These are phyloP conservation scores for Cheilosia impressa DNA, from an alignment of 2,888 invertebrate genomes.

Conservation along the genomic window DNA sequence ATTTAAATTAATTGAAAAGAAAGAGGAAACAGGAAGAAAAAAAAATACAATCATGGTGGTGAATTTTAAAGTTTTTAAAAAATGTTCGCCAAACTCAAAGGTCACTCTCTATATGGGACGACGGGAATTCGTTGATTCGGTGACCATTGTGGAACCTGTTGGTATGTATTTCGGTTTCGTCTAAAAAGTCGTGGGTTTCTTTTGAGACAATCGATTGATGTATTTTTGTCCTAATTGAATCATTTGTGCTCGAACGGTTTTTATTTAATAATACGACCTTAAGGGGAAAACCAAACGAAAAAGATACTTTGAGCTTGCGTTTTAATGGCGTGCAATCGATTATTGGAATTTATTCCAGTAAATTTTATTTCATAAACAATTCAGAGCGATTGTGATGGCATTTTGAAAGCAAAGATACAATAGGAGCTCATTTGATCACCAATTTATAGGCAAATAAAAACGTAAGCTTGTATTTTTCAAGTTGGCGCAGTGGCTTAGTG, in stretches of 20 bases:
- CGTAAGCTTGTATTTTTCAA: no score
- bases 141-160: conserved; percentile 93
- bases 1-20: background rate
- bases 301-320: no score
- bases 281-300: background rate
- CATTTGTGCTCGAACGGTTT: conserved; percentile 33
- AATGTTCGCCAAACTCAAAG: conserved; percentile 94
- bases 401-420: no score
- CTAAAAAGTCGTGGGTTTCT: background rate
- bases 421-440: no score
- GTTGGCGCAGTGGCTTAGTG: no score
- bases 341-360: no score
- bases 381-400: no score
- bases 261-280: conserved; percentile 5
- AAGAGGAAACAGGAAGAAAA: conserved; percentile 16
- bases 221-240: conserved; percentile 25
- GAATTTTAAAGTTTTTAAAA: conserved; percentile 96
- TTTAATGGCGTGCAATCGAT: no score
- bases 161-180: conserved; percentile 85
- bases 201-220: conserved; percentile 16
- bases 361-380: no score
- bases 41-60: conserved; percentile 88
- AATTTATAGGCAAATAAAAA: no score
- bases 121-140: conserved; percentile 94
- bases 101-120: conserved; percentile 93